Evolutionary conservation across 1,140 invertebrate species (phyloP), one percentile per base, ranked within the genome.

Genomic region (Thereuonema tuberculata): DNA sequence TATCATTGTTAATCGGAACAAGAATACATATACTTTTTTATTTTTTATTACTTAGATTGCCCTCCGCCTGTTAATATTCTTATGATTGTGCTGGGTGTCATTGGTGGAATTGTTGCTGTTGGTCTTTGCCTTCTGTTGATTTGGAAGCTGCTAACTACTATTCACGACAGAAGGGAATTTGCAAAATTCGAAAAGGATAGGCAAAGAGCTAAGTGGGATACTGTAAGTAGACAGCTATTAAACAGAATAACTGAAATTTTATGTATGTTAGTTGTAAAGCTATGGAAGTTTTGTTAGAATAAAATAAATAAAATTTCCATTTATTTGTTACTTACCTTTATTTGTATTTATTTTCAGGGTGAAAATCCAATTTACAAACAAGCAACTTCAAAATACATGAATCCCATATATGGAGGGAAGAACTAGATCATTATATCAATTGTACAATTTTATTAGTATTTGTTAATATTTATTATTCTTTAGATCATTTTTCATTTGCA

Each of bases 291-390:
- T 27, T 54, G 28, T 54, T 26, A 54, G 14, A 26, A 27, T 54
- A 2, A 54, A 54, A 15, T 49, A 56, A 20, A 17, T 52, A 55
- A 15, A 28, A 14, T 21, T 26, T 26, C 48, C 37, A 53, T 57
- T 62, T 37, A 58, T 62, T 17, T 55, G 25, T 15, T 59, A 21
- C n/a, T n/a, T n/a, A n/a, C n/a, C n/a, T n/a, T n/a, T n/a, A n/a
- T n/a, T n/a, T n/a, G 68, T 64, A 69, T 61, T 63, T 66, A 66
- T 72, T 77, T 76, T 61, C 75, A 94, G 88, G 90, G 90, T 62
- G 93, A 98, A 74, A 99, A 99, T 83, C 95, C 96, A 56, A 92
- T 98, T 67, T 99, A 95, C 78, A 94, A 91, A 73, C 91, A 94
- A 80, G 94, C 94, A 15, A 98, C 93, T n/a, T 93, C 93, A 24